These are phyloP conservation scores for Mormyrus proboscirostris DNA, from an alignment of 2,797 vertebrate genomes.

Conservation along the genomic window DNA sequence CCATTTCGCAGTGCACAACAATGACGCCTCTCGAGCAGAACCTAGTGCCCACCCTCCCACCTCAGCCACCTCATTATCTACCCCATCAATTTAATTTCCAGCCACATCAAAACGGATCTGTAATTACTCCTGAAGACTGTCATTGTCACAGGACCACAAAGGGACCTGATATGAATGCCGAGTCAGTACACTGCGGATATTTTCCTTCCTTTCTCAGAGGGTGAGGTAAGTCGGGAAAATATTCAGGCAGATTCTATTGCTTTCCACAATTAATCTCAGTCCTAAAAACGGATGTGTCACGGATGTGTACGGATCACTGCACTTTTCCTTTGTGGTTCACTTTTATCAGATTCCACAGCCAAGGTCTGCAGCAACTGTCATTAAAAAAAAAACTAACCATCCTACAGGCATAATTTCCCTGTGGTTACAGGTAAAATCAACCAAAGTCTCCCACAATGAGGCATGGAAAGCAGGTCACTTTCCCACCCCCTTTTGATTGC, in stretches of 20 bases:
- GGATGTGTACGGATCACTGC: background rate
- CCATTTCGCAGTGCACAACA: conserved; percentile 26
- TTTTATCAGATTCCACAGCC: conserved; percentile 6
- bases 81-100: conserved; percentile 32
- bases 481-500: conserved; percentile 23
- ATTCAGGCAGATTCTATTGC: background rate
- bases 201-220: background rate
- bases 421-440: conserved; percentile 24
- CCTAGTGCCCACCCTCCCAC: background rate
- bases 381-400: conserved; percentile 27
- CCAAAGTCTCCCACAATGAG: conserved; percentile 37
- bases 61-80: conserved; percentile 26
- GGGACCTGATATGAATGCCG: background rate
- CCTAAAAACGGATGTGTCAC: background rate
- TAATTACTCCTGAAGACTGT: conserved; percentile 10
- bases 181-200: background rate
- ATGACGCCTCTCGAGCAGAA: background rate
- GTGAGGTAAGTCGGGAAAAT: background rate
- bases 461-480: conserved; percentile 28
- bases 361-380: conserved; percentile 7
- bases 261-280: background rate
- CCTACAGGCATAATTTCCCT: conserved; percentile 23
- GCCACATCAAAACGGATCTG: conserved; percentile 21
- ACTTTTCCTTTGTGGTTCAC: background rate
- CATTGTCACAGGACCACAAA: conserved; percentile 4